phyloP scores from a whole-genome alignment of 2,888 invertebrate species.

The Pasiphila rectangulata region DNA sequence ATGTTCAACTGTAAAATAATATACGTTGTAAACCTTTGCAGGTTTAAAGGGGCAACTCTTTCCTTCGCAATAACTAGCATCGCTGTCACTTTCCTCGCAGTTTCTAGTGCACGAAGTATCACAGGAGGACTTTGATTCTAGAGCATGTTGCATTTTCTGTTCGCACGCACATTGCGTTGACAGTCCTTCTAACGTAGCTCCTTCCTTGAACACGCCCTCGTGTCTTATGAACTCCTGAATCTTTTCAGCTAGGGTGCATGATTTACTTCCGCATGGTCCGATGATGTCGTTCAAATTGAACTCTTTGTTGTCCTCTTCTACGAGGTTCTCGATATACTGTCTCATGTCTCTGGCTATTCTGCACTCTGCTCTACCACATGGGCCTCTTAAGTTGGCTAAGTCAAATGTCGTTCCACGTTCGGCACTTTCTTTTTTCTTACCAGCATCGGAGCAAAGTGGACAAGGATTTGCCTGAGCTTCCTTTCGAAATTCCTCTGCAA shows the following conservation, averaged over 20 bases:
- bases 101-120: conserved; percentile 52
- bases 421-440: conserved; percentile 38
- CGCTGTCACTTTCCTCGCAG: conserved; percentile 50
- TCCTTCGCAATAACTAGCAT: conserved; percentile 48
- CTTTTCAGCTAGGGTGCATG: conserved; percentile 62
- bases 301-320: conserved; percentile 63
- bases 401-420: conserved; percentile 55
- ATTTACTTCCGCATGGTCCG: conserved; percentile 71
- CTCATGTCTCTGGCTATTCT: conserved; percentile 67
- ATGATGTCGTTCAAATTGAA: conserved; percentile 58
- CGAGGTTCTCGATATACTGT: conserved; percentile 64
- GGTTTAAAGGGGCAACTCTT: conserved; percentile 51
- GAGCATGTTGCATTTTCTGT: conserved; percentile 57
- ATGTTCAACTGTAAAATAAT: conserved; percentile 68
- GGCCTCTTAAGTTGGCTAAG: conserved; percentile 68
- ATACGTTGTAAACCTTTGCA: conserved; percentile 55
- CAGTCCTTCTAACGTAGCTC: conserved; percentile 50
- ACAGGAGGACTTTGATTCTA: conserved; percentile 48
- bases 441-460: conserved; percentile 57
- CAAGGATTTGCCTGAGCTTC: conserved; percentile 59
- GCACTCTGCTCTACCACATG: conserved; percentile 69
- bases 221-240: conserved; percentile 64
- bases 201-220: conserved; percentile 56
- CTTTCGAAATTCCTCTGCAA: conserved; percentile 62
- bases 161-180: conserved; percentile 71